phyloP scores from a whole-genome alignment of 2,797 vertebrate genomes.

The Aulostomus chinensis region DNA sequence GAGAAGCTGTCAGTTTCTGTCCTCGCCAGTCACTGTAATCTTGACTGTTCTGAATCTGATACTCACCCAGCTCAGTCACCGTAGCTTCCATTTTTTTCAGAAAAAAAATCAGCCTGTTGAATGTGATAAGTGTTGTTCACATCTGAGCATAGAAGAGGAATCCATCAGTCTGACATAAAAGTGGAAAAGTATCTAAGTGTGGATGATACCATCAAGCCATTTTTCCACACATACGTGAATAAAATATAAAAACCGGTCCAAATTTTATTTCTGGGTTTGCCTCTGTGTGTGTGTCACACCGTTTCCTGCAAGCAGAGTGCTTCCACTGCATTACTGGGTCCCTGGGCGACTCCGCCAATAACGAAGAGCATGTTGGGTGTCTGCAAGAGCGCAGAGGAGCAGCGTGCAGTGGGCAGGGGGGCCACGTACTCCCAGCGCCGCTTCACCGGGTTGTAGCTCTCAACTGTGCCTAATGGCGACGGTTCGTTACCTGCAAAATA shows the following conservation, averaged over 20 bases:
- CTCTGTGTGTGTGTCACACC: conserved; percentile 76
- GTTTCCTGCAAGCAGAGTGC: conserved; percentile 88
- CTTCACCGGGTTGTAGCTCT: conserved; percentile 89
- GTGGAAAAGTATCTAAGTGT: conserved; percentile 28
- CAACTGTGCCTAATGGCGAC: conserved; percentile 87
- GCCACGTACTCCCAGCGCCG: conserved; percentile 90
- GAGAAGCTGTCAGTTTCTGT: conserved; percentile 38
- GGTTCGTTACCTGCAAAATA: conserved; percentile 89
- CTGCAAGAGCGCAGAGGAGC: conserved; percentile 89
- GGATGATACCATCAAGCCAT: conserved; percentile 5
- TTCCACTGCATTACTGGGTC: conserved; percentile 92
- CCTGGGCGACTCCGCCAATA: conserved; percentile 94
- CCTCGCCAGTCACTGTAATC: conserved; percentile 14
- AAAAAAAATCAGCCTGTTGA: conserved; percentile 32
- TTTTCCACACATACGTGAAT: conserved; percentile 27
- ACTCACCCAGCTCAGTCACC: conserved; percentile 37
- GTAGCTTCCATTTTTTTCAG: neutral
- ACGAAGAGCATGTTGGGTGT: conserved; percentile 85
- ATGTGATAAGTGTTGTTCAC: conserved; percentile 21
- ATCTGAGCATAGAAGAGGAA: conserved; percentile 11
- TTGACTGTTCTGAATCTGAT: conserved; percentile 27
- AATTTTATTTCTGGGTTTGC: conserved; percentile 6
- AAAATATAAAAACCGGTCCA: conserved; percentile 12
- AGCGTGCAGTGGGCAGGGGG: conserved; percentile 90
- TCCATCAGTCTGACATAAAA: conserved; percentile 27